These are phyloP conservation scores for Lepus oiostolus DNA, from an alignment of 2,797 vertebrate species.

Conservation along the genomic window DNA sequence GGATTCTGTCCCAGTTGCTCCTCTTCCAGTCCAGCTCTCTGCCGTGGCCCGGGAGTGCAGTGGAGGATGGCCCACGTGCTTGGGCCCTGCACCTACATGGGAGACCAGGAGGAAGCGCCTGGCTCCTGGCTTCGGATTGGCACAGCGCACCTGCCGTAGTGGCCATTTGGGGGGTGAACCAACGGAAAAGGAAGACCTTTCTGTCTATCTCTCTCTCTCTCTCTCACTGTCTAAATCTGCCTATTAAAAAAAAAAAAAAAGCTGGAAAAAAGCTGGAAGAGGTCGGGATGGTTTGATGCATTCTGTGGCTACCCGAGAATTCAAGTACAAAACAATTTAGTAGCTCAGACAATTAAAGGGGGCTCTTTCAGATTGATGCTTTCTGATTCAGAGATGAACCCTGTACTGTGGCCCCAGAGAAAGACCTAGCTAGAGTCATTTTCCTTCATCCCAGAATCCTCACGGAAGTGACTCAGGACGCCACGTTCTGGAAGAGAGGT, in stretches of 20 bases:
- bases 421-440: conserved; percentile 61
- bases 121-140: too few relatives aligned
- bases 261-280: background rate
- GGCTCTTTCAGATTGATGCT: conserved; percentile 18
- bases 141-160: too few relatives aligned
- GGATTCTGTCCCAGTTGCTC: too few relatives aligned
- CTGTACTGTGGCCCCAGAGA: conserved; percentile 59
- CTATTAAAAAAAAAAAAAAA: background rate
- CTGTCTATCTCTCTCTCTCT: too few relatives aligned
- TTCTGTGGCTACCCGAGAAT: conserved; percentile 35
- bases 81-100: too few relatives aligned
- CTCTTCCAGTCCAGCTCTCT: too few relatives aligned
- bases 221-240: too few relatives aligned
- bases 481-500: conserved; percentile 19
- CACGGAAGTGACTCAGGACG: conserved; percentile 71
- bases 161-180: too few relatives aligned
- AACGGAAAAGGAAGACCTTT: too few relatives aligned
- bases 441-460: conserved; percentile 61
- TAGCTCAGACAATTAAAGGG: conserved; percentile 27
- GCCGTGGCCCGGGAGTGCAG: too few relatives aligned
- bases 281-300: background rate
- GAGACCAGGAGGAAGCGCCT: too few relatives aligned
- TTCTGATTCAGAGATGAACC: conserved; percentile 59
- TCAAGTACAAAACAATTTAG: conserved; percentile 35
- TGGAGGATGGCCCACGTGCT: too few relatives aligned